phyloP scores from a whole-genome alignment of 2,797 vertebrate genomes.

The Lutjanus campechanus region DNA sequence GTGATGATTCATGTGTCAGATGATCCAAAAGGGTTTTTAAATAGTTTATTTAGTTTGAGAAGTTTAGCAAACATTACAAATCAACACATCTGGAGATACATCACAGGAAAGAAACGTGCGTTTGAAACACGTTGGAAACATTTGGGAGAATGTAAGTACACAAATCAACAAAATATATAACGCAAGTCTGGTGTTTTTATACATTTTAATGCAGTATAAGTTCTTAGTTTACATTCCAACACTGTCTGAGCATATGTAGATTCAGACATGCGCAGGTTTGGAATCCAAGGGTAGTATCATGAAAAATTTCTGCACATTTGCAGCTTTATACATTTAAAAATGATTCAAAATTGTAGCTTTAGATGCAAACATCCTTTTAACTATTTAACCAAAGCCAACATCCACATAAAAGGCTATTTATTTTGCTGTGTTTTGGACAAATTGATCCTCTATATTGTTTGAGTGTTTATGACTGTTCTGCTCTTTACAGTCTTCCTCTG shows the following conservation, averaged over 20 bases:
- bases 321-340: neutral
- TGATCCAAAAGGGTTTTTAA: no score
- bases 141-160: no score
- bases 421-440: neutral
- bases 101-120: no score
- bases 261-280: neutral
- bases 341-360: neutral
- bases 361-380: neutral
- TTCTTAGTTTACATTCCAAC: no score
- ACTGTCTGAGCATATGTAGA: neutral
- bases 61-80: no score
- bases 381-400: neutral
- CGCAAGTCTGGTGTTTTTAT: no score
- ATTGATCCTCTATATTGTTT: neutral
- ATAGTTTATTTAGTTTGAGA: no score
- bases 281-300: neutral
- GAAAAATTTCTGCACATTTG: neutral
- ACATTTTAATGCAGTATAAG: no score
- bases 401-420: neutral
- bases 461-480: conserved; percentile 12
- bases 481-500: conserved; percentile 16
- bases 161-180: no score
- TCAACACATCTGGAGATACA: no score
- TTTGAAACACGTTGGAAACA: no score
- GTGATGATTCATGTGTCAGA: no score